A percentile compares a stretch with the other conserved stretches of the same genome.
Conservation (phyloP, 2,113 vertebrate genomes). For the Rattus rattus region DNA sequence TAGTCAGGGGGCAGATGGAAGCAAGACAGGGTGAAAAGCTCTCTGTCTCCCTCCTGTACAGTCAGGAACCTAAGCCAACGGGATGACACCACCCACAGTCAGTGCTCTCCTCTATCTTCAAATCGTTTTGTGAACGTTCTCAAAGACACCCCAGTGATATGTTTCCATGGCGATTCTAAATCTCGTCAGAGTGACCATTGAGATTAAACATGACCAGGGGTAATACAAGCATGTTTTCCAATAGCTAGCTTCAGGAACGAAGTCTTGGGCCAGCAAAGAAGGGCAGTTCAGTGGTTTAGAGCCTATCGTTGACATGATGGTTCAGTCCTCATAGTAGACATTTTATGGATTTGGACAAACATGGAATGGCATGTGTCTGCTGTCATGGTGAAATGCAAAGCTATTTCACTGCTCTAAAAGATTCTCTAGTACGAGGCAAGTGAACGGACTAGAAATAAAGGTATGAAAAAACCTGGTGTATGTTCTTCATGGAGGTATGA, state of each 20-base stretch:
- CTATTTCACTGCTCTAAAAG: background rate
- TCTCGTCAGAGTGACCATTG: background rate
- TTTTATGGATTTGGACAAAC: background rate
- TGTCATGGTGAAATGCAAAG: background rate
- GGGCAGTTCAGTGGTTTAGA: background rate
- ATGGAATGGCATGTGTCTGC: background rate
- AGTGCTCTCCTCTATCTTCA: background rate
- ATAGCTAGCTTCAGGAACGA: background rate
- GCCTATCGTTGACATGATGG: background rate
- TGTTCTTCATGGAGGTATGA: background rate
- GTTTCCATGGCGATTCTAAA: background rate
- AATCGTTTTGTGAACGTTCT: background rate
- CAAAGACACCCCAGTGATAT: background rate
- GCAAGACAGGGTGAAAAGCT: background rate
- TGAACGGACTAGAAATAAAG: background rate
- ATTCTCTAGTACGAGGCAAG: background rate
- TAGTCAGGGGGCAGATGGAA: background rate
- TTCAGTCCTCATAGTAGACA: background rate
- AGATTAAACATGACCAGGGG: background rate
- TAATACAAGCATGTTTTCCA: background rate
- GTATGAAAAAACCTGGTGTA: background rate
- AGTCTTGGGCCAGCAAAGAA: background rate
- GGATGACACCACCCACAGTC: background rate
- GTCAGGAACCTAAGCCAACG: background rate
- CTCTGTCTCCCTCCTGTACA: background rate